Base-by-base conservation (phyloP, 2,888 invertebrate species). In the Melanostoma mellinum region DNA sequence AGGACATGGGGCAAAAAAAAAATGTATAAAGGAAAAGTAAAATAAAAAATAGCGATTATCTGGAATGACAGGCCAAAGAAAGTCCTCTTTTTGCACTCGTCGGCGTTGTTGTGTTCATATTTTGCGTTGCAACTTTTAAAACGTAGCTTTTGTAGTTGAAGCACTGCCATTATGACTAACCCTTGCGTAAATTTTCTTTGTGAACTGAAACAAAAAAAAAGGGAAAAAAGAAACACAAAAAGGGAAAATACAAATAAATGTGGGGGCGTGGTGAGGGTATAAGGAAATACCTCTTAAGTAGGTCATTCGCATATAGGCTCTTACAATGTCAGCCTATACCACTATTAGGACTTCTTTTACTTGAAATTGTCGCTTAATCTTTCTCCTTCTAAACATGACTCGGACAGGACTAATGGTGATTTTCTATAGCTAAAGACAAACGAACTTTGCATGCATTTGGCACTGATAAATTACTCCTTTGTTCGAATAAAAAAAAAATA, bases 381-480 rank as follows among this genome's bases (percentile, higher is more conserved):
- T 48, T 74, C 40, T 67, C 53, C 67, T n/a, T 32, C 10, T 38
- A n/a, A 36, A 46, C 10, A n/a, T 4, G 44, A 10, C 3, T 40
- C 38, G 63, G 48, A 38, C 61, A 61, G 63, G 68, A 73, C 63
- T 77, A 82, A 82, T 82, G 72, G 82, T 56, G 77, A 61, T 82
- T 82, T 77, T 77, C 68, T 68, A 68, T 52, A 73, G 68, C 74
- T 61, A 46, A 58, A 36, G 38, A 40, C 73, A 30, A 73, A 46
- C 48, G 61, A 61, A 71, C 71, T 71, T 82, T 73, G 77, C 73
- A 77, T 82, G 82, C 77, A 73, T 56, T 82, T 82, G 82, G 73
- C 82, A 82, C 77, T 77, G 82, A 82, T 82, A 82, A 82, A 82
- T 82, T 73, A 73, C 77, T 82, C 73, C 77, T 82, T 82, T 82